A percentile compares a stretch with the other conserved stretches of the same genome.
These are phyloP conservation scores for Drosophila buzzatii DNA, from an alignment of 2,888 invertebrate genomes.

Conservation along the genomic window DNA sequence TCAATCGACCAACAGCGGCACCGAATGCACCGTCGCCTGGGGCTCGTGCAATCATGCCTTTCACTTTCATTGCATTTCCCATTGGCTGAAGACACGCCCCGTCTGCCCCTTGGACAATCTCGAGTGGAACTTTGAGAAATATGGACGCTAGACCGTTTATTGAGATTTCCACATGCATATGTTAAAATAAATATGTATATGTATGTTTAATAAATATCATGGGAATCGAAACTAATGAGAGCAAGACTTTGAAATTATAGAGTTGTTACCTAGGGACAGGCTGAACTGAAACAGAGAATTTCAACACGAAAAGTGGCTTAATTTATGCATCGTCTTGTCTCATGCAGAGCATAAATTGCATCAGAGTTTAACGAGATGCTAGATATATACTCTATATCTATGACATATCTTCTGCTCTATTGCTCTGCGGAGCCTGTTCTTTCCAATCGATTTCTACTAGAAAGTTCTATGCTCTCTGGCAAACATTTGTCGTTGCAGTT, in stretches of 20 bases:
- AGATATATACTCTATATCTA: no score
- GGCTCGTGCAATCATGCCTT: slow-evolving; percentile 49
- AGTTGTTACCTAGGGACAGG: no score
- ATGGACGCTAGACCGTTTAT: slow-evolving; percentile 7
- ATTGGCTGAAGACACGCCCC: slow-evolving; percentile 36
- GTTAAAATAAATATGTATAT: neutral
- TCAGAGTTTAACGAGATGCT: no score
- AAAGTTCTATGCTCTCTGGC: no score
- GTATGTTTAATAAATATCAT: no score
- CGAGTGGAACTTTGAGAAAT: slow-evolving; percentile 44
- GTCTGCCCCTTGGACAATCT: slow-evolving; percentile 48
- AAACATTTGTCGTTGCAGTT: no score
- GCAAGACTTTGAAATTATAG: neutral
- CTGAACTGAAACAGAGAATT: neutral
- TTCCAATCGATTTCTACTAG: no score
- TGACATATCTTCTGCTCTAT: no score
- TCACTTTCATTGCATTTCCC: slow-evolving; percentile 52
- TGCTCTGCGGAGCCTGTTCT: no score
- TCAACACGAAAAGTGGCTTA: no score
- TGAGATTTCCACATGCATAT: neutral
- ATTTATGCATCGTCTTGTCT: no score
- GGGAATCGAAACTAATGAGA: neutral
- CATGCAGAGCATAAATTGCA: no score
- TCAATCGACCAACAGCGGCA: neutral
- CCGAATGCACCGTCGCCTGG: slow-evolving; percentile 38